Evolutionary conservation across 2,113 vertebrate genomes (phyloP), one percentile per base, ranked within the genome.

Genomic region (Channa argus): DNA sequence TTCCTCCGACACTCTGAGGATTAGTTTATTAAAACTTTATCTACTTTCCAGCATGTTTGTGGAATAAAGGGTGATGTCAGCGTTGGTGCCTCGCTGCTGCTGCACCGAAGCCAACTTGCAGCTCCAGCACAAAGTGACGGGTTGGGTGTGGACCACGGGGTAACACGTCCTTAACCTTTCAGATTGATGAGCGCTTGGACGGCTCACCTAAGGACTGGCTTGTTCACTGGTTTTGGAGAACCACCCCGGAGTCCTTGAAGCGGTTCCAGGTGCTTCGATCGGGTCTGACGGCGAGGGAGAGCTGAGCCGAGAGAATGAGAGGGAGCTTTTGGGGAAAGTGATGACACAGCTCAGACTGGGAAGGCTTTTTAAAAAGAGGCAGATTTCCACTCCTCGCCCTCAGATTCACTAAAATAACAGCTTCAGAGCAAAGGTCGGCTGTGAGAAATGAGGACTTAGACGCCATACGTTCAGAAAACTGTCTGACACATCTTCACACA

Each of bases 201-300:
- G 0, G 75, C 71, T 80, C 83, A 77, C 83, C 79, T 79, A 62
- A 63, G 63, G 71, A 15, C 81, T 3, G 63, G 11, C 45, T 15
- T 88, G 88, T 89, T 92, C 90, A 79, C 89, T 90, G 85, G 68
- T 73, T 77, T 90, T 90, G 84, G 84, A 88, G 87, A 85, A 82
- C 76, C 78, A 70, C 73, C 75, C 83, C 8, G 15, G 65, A 87
- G 87, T 85, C 81, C 87, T 87, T 86, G 85, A 90, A 87, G 82
- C 67, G 38, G 63, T 78, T 89, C 86, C 75, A 87, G 84, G 77
- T 78, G 77, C 78, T 87, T 85, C 66, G 74, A 86, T 90, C 15
- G 55, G 47, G 60, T 66, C 63, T 63, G 86, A 77, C 34, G 41
- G 80, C 38, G 81, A 84, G 84, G 69, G 53, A 2, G 76, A 82